Conservation (phyloP, 2,888 invertebrate species). For the Fragum whitleyi region DNA sequence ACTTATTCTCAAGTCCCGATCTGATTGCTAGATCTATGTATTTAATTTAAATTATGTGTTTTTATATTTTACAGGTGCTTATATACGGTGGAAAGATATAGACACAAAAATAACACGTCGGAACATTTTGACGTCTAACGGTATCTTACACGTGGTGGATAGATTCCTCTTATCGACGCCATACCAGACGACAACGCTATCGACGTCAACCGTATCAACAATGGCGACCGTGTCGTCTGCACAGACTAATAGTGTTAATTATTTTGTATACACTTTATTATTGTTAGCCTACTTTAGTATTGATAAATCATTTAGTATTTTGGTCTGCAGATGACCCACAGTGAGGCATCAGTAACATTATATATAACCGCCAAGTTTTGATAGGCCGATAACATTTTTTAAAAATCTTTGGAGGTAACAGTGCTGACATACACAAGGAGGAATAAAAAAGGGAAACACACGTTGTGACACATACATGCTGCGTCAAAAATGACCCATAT, state of each 20-base stretch:
- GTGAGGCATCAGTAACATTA: background rate
- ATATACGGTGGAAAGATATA: slow-evolving; percentile 70
- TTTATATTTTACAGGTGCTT: slow-evolving; percentile 70
- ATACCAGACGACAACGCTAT: slow-evolving; percentile 60
- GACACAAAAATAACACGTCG: slow-evolving; percentile 69
- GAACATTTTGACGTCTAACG: slow-evolving; percentile 77
- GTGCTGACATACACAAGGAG: too few relatives aligned
- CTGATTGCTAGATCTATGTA: too few relatives aligned
- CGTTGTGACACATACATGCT: too few relatives aligned
- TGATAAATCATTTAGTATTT: background rate
- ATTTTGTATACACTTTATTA: background rate
- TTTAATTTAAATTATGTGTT: too few relatives aligned
- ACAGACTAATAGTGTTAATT: background rate
- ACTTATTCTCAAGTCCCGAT: too few relatives aligned
- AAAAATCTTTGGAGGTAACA: too few relatives aligned
- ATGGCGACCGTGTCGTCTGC: slow-evolving; percentile 12
- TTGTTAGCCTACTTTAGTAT: background rate
- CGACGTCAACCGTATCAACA: slow-evolving; percentile 14
- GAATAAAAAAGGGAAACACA: too few relatives aligned
- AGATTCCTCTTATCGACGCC: slow-evolving; percentile 70
- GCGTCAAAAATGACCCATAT: too few relatives aligned
- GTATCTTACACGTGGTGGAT: slow-evolving; percentile 78
- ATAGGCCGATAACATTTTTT: background rate
- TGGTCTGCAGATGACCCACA: slow-evolving; percentile 9
- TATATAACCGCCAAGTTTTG: background rate